Evolutionary conservation across 1,140 invertebrate genomes (phyloP), one percentile per base, ranked within the genome.

Genomic region (Apis laboriosa): DNA sequence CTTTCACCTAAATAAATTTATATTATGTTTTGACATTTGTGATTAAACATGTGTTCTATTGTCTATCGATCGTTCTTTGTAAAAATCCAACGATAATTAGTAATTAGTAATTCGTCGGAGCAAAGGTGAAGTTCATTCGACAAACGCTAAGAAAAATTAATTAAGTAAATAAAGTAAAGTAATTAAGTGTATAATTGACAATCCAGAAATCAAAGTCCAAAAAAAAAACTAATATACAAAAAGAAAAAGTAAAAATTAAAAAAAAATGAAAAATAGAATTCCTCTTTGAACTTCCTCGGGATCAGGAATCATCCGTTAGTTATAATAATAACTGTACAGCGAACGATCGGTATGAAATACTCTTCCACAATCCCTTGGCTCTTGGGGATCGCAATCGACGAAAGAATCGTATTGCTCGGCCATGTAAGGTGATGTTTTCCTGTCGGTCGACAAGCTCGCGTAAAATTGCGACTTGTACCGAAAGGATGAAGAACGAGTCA

Each of bases 401-500:
- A 74, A 83, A 83, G 77, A 86, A 83, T 83, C 67, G 76, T 85
- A 78, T 67, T 28, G 82, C 72, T 73, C 51, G 49, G 21, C 76
- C 64, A 68, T 85, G 53, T 80, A 88, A 85, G 79, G 87, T n/a
- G 74, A 87, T 56, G 84, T 86, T 86, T 86, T 84, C 77, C 84
- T 83, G 76, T 74, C 17, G 24, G 61, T n/a, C 60, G 73, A 82
- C 53, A 49, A 66, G 64, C 51, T 21, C 72, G 72, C 64, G 76
- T 81, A 86, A 88, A 89, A 89, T 86, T 79, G 81, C 80, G 53
- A 73, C 56, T 66, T 76, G 80, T 66, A 83, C 60, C 61, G 76
- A 83, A 68, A 84, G 86, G 80, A 88, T 84, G 56, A 89, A 89
- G 80, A 92, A 91, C 90, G 85, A 90, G 83, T 56, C 87, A 87